phyloP scores from a whole-genome alignment of 2,797 vertebrate species.

The Sparus aurata region DNA sequence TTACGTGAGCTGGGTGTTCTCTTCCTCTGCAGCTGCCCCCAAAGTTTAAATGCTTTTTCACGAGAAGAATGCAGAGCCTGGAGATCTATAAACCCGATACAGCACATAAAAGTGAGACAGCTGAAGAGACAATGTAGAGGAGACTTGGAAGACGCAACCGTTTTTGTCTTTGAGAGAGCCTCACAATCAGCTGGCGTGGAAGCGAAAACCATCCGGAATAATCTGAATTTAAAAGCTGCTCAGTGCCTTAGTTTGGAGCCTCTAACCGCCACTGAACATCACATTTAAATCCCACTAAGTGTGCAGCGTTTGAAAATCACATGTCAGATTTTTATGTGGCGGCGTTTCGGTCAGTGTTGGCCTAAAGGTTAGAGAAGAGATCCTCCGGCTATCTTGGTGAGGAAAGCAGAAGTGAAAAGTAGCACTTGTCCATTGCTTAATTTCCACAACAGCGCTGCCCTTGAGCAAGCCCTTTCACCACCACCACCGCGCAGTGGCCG shows the following conservation, averaged over 20 bases:
- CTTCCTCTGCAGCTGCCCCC: neutral
- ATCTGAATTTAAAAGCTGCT: neutral
- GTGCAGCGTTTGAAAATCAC: neutral
- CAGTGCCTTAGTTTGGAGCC: neutral
- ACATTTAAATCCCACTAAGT: neutral
- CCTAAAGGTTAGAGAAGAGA: too few species aligned
- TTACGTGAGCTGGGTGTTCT: neutral
- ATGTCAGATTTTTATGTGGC: too few species aligned
- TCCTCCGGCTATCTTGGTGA: too few species aligned
- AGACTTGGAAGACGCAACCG: accelerated
- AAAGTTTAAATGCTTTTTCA: neutral
- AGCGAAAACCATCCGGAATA: neutral
- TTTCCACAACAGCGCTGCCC: too few species aligned
- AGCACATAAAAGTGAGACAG: neutral
- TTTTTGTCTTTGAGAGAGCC: neutral
- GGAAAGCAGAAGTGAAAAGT: too few species aligned
- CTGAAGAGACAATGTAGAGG: neutral
- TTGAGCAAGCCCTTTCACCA: too few species aligned
- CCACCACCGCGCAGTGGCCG: too few species aligned
- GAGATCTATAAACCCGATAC: neutral
- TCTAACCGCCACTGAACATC: neutral
- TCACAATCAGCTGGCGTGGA: neutral
- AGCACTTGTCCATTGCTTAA: too few species aligned
- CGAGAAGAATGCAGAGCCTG: neutral
- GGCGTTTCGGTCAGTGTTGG: too few species aligned